Evolutionary conservation across 2,888 invertebrate genomes (phyloP), one percentile per base, ranked within the genome.

Genomic region (Chironomus riparius): DNA sequence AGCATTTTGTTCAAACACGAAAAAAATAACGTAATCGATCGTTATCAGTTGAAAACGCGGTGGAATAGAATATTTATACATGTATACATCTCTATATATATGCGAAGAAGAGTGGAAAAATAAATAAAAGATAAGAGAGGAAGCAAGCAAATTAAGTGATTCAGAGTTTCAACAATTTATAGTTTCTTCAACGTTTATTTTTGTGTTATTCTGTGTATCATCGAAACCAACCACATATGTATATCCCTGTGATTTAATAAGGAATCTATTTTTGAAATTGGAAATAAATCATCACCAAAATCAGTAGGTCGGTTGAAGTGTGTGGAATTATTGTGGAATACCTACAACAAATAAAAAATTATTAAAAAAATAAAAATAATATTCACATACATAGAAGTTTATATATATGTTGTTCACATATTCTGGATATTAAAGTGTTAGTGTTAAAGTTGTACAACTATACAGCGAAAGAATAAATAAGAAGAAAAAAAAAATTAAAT

Each of bases 141-240:
- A 38, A 38, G 56, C 56, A 50, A 38, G 50, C 72, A 72, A 72
- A 72, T 72, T 72, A 72, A 72, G 72, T 47, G 72, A 72, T 70
- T 70, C 47, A 38, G 38, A 50, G n/a, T 47, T 70, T 70, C 70
- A 47, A 21, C 70, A 70, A 56, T 56, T 70, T 70, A 38, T 38
- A 38, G 38, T 38, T 38, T 38, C 38, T 38, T 38, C 10, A 10
- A 38, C 38, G 38, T 38, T 38, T 38, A 38, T 38, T 38, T n/a
- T 38, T 38, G 10, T 38, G 38, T 38, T 38, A 38, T 38, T n/a
- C n/a, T 38, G 38, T 38, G 38, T 38, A 38, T 38, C 38, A 38
- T 38, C 6, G 5, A 7, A 38, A 10, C 38, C 38, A 38, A 38
- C 38, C 38, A 38, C 7, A 38, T 10, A n/a, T n/a, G n/a, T n/a